Base-by-base conservation (phyloP, 1,140 invertebrate species). In the Anthonomus grandis region DNA sequence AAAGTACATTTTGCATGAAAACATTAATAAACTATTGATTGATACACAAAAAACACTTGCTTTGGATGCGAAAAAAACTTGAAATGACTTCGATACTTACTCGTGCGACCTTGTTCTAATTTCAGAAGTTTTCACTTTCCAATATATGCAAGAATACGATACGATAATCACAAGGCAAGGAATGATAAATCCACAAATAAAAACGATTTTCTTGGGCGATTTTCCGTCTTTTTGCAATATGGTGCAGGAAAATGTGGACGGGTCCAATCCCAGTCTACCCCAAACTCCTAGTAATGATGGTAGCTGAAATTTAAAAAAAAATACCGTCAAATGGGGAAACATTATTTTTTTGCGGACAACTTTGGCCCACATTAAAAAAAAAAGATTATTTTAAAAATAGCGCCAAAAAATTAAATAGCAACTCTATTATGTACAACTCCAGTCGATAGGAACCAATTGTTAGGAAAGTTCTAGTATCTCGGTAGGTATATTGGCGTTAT, bases 131-230 rank as follows among this genome's bases (percentile, higher is more conserved):
- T 84, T 70, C 1, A 93, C 89, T 44, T 83, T 83, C 78, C 86
- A 87, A 66, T 90, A 93, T 54, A 93, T 93, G 74, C 89, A 90
- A 1, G 86, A 82, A 74, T 93, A 94, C 17, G 87, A 91, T 23
- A 86, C 76, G 19, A 89, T 86, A 58, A 93, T 93, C 2, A 89
- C 86, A 2, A 90, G 63, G 62, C 89, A 92, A 0, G 90, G 91
- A 24, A 93, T 70, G 6, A 90, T 78, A 66, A 93, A 91, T 3
- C 87, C 90, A 57, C 93, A 80, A 0, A 89, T 75, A 74, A 93
- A 93, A 0, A 93, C 75, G 44, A 89, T 84, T 68, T 91, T 91
- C 75, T 93, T 93, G 0, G 91, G 91, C 4, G 90, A 93, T 24
- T 72, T 76, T 12, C 83, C 82, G 59, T 90, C 78, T 66, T 89